Percentiles rank a stretch among this genome's conserved stretches.
Evolutionary conservation across 2,797 vertebrate genomes (phyloP).

Genomic region (Anguilla anguilla): DNA sequence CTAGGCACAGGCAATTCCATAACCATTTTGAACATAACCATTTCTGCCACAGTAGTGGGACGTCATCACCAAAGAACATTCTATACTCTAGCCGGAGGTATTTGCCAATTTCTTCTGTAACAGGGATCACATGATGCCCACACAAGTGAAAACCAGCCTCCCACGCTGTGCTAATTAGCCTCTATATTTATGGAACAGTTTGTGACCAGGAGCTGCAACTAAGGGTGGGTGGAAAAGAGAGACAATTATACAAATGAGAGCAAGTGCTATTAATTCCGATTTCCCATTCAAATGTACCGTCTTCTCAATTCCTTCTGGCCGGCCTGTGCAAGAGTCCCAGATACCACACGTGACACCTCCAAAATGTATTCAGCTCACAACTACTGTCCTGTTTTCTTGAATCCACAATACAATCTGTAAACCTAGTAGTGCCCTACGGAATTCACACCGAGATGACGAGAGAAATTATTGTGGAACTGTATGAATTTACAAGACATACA

Average conservation of each 20-base stretch:
- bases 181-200: slow-evolving; percentile 32
- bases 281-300: neutral
- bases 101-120: slow-evolving; percentile 14
- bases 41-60: neutral
- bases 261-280: neutral
- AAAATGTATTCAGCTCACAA: neutral
- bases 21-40: neutral
- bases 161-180: slow-evolving; percentile 28
- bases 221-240: neutral
- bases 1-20: neutral
- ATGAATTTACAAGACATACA: no score
- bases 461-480: no score
- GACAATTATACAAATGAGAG: slow-evolving; percentile 12
- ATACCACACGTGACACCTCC: neutral
- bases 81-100: neutral
- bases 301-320: neutral
- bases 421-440: neutral
- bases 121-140: slow-evolving; percentile 7
- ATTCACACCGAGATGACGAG: no score
- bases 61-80: slow-evolving; percentile 3
- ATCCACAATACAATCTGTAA: neutral
- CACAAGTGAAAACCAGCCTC: neutral
- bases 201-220: slow-evolving; percentile 19
- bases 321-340: neutral
- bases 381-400: neutral